phyloP scores from a whole-genome alignment of 2,888 invertebrate species.

The Euclidia mi region DNA sequence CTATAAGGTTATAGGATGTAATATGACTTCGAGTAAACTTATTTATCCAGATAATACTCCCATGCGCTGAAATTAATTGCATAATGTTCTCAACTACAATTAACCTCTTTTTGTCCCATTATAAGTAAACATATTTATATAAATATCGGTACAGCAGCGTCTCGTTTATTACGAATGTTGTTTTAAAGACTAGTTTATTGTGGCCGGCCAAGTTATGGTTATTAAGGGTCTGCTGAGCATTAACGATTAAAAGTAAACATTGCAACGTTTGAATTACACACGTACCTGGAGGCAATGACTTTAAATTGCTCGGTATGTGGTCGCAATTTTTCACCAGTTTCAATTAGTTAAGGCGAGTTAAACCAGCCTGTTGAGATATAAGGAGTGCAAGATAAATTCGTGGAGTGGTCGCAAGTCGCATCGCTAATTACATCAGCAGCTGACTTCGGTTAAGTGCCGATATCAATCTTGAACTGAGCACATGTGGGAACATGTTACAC shows the following conservation, averaged over 20 bases:
- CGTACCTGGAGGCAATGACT: slow-evolving; percentile 66
- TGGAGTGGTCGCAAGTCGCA: slow-evolving; percentile 59
- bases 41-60: no score
- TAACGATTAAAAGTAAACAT: slow-evolving; percentile 60
- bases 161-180: slow-evolving; percentile 47
- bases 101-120: slow-evolving; percentile 28
- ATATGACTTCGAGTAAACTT: no score
- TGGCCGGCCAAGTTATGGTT: slow-evolving; percentile 42
- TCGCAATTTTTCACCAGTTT: slow-evolving; percentile 80
- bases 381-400: slow-evolving; percentile 62
- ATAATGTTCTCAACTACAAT: slow-evolving; percentile 29
- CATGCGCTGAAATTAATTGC: neutral
- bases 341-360: slow-evolving; percentile 69
- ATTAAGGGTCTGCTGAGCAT: slow-evolving; percentile 39
- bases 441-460: slow-evolving; percentile 76
- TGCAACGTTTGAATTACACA: slow-evolving; percentile 56
- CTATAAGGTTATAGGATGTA: no score
- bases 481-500: slow-evolving; percentile 66
- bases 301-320: slow-evolving; percentile 75
- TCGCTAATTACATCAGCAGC: slow-evolving; percentile 82
- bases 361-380: slow-evolving; percentile 61
- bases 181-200: slow-evolving; percentile 55
- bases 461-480: slow-evolving; percentile 76
- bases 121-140: no score
- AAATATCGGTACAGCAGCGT: slow-evolving; percentile 42